Conservation (phyloP, 2,888 invertebrate genomes). For the Cryptophagus acutangulus region DNA sequence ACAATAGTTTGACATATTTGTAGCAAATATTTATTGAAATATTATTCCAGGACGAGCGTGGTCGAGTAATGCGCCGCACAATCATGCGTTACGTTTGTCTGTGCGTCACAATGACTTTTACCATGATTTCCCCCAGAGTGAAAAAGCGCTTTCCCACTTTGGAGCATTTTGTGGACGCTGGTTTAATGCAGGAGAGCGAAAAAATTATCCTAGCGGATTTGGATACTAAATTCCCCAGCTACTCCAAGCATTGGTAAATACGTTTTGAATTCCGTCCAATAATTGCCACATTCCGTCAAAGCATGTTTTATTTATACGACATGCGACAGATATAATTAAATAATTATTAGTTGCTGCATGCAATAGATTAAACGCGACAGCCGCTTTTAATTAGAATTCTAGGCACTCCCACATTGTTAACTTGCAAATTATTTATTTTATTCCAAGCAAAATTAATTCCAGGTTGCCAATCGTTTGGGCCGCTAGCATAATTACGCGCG, state of each 20-base stretch:
- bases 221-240: conserved; percentile 75
- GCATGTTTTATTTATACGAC: no score
- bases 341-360: no score
- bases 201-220: conserved; percentile 71
- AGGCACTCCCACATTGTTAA: no score
- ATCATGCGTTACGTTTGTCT: conserved; percentile 80
- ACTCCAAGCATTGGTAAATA: conserved; percentile 79
- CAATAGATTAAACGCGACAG: no score
- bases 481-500: conserved; percentile 80
- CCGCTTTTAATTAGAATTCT: no score
- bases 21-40: conserved; percentile 3
- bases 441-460: no score
- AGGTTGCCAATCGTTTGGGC: conserved; percentile 89
- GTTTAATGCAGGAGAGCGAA: conserved; percentile 77
- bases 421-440: no score
- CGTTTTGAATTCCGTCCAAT: no score
- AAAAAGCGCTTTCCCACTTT: conserved; percentile 84
- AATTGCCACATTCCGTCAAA: no score
- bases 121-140: conserved; percentile 81
- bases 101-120: conserved; percentile 81
- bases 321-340: no score
- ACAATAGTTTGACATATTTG: neutral
- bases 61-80: conserved; percentile 75
- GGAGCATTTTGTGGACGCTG: conserved; percentile 79
- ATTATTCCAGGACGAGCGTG: conserved; percentile 65